Base-by-base conservation (phyloP, 2,113 vertebrate genomes). In the Sinocyclocheilus anshuiensis region DNA sequence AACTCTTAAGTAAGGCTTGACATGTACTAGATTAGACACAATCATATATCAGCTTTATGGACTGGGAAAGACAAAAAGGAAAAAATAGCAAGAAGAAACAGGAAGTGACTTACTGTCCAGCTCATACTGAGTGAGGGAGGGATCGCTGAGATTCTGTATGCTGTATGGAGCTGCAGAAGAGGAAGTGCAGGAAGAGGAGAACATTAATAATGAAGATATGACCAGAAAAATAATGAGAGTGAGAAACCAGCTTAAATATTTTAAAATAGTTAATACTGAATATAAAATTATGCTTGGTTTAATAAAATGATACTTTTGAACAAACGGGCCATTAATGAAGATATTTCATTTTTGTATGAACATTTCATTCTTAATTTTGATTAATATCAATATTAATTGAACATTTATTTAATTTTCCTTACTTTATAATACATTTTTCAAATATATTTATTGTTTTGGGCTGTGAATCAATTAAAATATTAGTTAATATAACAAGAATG, bases 81-180 rank as follows among this genome's bases (percentile, higher is more conserved):
- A 48, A 48, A 48, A 48, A 48, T 48, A 48, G 45, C 45, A 1
- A 48, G 45, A 48, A 48, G 45, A 48, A 48, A 74, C 26, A 72
- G 50, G 26, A 33, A 50, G 39, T 26, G 29, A 97, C 97, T 98
- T 96, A 99, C 97, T 97, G 95, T 98, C 95, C 92, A 98, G 92
- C 90, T 98, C 96, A 16, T 97, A 97, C 91, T 98, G 97, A 26
- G 93, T 95, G 93, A 98, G 94, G 81, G 94, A 91, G 3, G 97
- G 94, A 63, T 97, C 96, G 78, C 95, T 98, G 93, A 98, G 96
- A 92, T 99, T 98, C 88, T 94, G 93, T 87, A 96, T 87, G 85
- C 96, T 92, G 91, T 97, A 98, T 39, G 92, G 91, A 1, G 97
- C 98, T 99, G 91, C 0, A 57, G 42, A 42, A 59, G 48, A 8